Percentiles rank a stretch among this genome's conserved stretches.
Conservation (phyloP, 2,888 invertebrate species). For the Lasioglossum zephyrum region DNA sequence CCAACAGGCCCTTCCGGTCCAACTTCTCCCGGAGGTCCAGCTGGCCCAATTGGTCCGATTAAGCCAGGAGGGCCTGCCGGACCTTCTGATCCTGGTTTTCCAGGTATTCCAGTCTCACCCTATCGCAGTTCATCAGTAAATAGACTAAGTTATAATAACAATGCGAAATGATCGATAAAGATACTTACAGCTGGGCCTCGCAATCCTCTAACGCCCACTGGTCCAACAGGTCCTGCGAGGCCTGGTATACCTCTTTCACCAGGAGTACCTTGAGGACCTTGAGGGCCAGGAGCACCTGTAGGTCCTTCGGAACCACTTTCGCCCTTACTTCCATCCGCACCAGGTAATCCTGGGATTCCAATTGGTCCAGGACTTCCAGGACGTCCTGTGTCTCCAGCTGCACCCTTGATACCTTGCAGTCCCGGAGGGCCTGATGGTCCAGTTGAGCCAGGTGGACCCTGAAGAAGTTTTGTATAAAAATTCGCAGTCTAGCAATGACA, state of each 20-base stretch:
- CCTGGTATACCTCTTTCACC: constrained; percentile 90
- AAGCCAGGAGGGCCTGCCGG: constrained; percentile 89
- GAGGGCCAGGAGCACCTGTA: constrained; percentile 89
- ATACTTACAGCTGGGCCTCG: constrained; percentile 87
- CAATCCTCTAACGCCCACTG: constrained; percentile 88
- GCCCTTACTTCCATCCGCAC: constrained; percentile 91
- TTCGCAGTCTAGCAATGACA: not conserved
- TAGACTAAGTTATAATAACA: not conserved
- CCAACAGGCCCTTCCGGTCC: constrained; percentile 88
- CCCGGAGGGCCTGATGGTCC: constrained; percentile 90
- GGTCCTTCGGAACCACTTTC: constrained; percentile 90
- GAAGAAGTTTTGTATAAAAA: constrained; percentile 29
- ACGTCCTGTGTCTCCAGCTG: constrained; percentile 89
- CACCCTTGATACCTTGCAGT: constrained; percentile 89
- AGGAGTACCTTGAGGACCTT: constrained; percentile 89
- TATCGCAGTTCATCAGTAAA: constrained; percentile 70
- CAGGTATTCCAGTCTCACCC: constrained; percentile 90
- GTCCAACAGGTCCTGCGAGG: constrained; percentile 87
- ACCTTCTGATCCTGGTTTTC: constrained; percentile 91
- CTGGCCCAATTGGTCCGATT: constrained; percentile 88
- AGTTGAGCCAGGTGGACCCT: constrained; percentile 90
- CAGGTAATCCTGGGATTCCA: constrained; percentile 90
- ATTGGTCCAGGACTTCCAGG: constrained; percentile 88
- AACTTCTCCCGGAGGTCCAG: constrained; percentile 88
- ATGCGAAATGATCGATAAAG: not conserved